These are phyloP conservation scores for Nudaria mundana DNA, from an alignment of 2,888 invertebrate genomes.

Conservation along the genomic window DNA sequence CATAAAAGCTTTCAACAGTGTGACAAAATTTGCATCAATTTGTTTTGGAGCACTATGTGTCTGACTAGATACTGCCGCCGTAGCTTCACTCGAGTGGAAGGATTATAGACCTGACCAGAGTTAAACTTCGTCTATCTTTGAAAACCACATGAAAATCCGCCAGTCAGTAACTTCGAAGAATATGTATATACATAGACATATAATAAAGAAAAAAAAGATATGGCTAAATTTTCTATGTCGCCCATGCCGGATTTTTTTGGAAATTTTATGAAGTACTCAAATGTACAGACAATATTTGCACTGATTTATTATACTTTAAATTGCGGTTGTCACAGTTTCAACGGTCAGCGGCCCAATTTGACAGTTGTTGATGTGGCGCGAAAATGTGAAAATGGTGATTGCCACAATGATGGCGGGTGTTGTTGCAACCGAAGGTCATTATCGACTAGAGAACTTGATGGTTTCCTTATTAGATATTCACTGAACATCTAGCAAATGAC, in stretches of 20 bases:
- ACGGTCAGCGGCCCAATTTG: slow-evolving; percentile 15
- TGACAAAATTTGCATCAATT: slow-evolving; percentile 38
- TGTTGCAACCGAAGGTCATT: slow-evolving; percentile 41
- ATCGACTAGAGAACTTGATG: slow-evolving; percentile 30
- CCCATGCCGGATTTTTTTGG: no score
- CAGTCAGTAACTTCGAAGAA: no score
- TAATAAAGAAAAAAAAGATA: no score
- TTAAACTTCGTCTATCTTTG: no score
- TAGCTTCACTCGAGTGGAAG: no score
- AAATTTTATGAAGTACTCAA: no score
- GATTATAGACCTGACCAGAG: no score
- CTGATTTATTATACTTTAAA: slow-evolving; percentile 8
- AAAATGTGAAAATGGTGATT: slow-evolving; percentile 38
- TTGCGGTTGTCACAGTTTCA: slow-evolving; percentile 37
- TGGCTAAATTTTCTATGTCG: no score
- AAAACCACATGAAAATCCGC: no score
- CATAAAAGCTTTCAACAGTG: slow-evolving; percentile 14
- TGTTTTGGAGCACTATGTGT: slow-evolving; percentile 42
- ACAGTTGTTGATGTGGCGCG: slow-evolving; percentile 24
- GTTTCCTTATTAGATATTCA: neutral
- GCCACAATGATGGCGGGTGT: slow-evolving; percentile 29
- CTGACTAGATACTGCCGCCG: no score
- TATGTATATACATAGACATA: no score
- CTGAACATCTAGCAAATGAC: neutral
- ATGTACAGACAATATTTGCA: no score